A percentile compares a stretch with the other conserved stretches of the same genome.
Evolutionary conservation across 2,888 invertebrate species (phyloP).

Genomic region (Oscheius myriophilus): DNA sequence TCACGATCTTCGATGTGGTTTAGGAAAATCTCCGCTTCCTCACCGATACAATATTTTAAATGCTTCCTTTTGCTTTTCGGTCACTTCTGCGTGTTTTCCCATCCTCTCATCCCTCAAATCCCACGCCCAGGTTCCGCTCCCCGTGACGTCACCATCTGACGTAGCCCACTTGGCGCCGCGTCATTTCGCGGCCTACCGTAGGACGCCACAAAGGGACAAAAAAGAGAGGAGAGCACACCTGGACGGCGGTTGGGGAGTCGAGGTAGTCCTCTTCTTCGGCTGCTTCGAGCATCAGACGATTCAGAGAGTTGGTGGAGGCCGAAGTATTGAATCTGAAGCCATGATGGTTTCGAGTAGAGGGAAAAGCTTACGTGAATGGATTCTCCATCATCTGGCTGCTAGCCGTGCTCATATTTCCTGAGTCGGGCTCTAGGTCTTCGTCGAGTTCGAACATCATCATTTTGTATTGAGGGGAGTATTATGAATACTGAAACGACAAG

Average conservation of each 20-base stretch:
- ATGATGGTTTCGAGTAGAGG: too few relatives aligned
- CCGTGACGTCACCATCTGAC: too few relatives aligned
- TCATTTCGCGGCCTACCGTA: too few relatives aligned
- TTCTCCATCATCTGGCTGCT: constrained; percentile 23
- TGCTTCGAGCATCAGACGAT: constrained; percentile 17
- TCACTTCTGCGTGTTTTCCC: too few relatives aligned
- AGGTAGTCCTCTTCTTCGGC: constrained; percentile 25
- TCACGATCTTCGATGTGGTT: too few relatives aligned
- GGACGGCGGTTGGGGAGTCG: constrained; percentile 53
- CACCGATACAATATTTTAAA: too few relatives aligned
- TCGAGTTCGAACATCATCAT: constrained; percentile 57
- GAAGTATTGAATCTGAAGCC: constrained; percentile 22
- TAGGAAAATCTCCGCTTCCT: too few relatives aligned
- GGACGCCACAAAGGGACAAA: background rate
- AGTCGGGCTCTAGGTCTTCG: constrained; percentile 52
- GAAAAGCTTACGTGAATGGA: constrained; percentile 16
- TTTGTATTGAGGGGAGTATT: constrained; percentile 23
- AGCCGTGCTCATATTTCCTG: constrained; percentile 4
- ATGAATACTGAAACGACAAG: background rate
- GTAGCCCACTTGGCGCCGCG: too few relatives aligned
- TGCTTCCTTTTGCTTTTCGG: too few relatives aligned
- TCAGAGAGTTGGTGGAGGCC: constrained; percentile 18
- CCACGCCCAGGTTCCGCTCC: too few relatives aligned
- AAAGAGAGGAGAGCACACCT: constrained; percentile 29
- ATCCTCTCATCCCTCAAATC: too few relatives aligned